These are phyloP conservation scores for Dioctria linearis DNA, from an alignment of 2,888 invertebrate genomes.

Conservation along the genomic window DNA sequence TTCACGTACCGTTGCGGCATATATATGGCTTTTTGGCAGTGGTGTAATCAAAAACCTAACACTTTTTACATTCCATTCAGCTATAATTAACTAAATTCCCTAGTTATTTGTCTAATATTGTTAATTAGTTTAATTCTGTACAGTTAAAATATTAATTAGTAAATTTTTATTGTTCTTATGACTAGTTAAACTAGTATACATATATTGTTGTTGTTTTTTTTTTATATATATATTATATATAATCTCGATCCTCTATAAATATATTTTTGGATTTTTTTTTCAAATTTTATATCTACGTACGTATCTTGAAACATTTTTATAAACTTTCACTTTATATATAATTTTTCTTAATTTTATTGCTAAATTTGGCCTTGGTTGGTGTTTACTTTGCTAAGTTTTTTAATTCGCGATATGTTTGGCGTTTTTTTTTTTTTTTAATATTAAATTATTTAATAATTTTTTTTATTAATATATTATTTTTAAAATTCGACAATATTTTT, in stretches of 20 bases:
- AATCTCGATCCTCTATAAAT: constrained; percentile 15
- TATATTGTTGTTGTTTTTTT: not conserved
- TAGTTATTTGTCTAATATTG: not conserved
- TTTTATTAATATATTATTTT: not conserved
- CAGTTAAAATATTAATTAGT: constrained; percentile 26
- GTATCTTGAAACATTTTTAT: constrained; percentile 16
- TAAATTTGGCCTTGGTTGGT: constrained; percentile 39
- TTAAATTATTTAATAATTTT: constrained; percentile 6
- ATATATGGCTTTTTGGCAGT: constrained; percentile 23
- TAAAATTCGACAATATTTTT: constrained; percentile 19
- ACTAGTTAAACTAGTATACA: not conserved
- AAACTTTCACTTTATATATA: constrained; percentile 10
- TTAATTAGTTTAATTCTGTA: constrained; percentile 16
- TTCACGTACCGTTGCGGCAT: constrained; percentile 1
- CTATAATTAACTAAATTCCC: not conserved
- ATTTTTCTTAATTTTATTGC: constrained; percentile 21
- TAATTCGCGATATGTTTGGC: constrained; percentile 36
- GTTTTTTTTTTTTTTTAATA: constrained; percentile 8
- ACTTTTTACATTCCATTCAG: not conserved
- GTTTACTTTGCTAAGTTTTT: constrained; percentile 16
- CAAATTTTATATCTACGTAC: not conserved
- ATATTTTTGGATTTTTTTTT: constrained; percentile 24
- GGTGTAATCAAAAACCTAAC: constrained; percentile 23
- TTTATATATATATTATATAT: too few relatives aligned
- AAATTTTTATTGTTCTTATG: not conserved